Evolutionary conservation across 2,888 invertebrate genomes (phyloP), one percentile per base, ranked within the genome.

Genomic region (Acanthoscelides obtectus): DNA sequence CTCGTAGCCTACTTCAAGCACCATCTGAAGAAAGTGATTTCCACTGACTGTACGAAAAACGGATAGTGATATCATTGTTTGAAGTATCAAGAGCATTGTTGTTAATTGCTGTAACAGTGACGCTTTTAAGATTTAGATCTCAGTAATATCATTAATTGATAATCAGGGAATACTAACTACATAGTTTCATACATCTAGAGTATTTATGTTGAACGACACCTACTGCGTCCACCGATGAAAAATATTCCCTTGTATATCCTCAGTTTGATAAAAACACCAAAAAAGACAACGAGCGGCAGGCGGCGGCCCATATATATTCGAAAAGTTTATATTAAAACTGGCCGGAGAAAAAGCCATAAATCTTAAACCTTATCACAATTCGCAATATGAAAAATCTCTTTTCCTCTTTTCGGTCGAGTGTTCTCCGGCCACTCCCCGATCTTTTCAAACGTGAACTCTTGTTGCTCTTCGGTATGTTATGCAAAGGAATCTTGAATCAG

Each of bases 311-410:
- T 22, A 22, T 67, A 67, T 22, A 22, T 22, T 67, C n/a, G n/a
- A 72, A 72, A 76, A 75, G 76, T 76, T 76, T 74, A 73, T 75
- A 75, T 76, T 76, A 75, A 75, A 75, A 74, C 70, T 63, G 71
- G 72, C 66, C 68, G 64, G 71, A 69, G 71, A 68, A 72, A 71
- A 68, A 71, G 75, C 71, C 75, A 76, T 76, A 76, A 76, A 75
- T 76, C 76, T 76, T 72, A 67, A 72, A 69, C 72, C 73, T 74
- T 76, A 76, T 75, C 76, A 75, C 76, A 76, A 74, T 76, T 76
- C 73, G 74, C 74, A 72, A 76, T 76, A 76, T 76, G 75, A 76
- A 75, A 75, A 76, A 75, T 75, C 74, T 75, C 74, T 69, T 69
- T 45, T 72, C 71, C 71, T 71, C 68, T 66, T 22, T 5, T 66